Evolutionary conservation across 2,888 invertebrate species (phyloP).

Genomic region (Synanthedon andrenaeformis): DNA sequence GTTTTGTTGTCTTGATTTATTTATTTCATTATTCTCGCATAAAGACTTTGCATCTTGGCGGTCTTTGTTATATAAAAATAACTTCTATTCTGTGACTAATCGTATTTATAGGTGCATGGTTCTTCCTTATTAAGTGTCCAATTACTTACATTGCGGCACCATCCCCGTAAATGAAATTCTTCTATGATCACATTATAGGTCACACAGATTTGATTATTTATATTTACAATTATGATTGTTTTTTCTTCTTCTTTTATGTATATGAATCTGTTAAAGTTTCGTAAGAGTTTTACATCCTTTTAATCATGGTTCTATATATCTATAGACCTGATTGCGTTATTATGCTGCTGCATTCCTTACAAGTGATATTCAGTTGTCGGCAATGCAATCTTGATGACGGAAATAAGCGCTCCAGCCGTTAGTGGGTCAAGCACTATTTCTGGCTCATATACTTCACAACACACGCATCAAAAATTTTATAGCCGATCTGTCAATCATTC

Average conservation of each 20-base stretch:
- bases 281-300: no score
- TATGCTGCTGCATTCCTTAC: no score
- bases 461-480: slow-evolving; percentile 49
- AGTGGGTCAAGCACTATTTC: slow-evolving; percentile 67
- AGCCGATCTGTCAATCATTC: slow-evolving; percentile 24
- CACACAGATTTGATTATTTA: neutral
- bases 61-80: slow-evolving; percentile 7
- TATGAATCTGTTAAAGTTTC: no score
- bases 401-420: slow-evolving; percentile 66
- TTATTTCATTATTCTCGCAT: slow-evolving; percentile 7
- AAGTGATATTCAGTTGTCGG: no score
- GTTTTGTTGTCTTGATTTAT: no score
- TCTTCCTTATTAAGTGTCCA: neutral
- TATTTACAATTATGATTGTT: neutral
- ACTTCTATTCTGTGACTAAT: slow-evolving; percentile 7
- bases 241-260: no score
- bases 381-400: slow-evolving; percentile 54
- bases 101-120: neutral
- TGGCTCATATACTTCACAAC: slow-evolving; percentile 47
- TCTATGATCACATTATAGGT: neutral
- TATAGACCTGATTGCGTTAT: no score
- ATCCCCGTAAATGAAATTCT: neutral
- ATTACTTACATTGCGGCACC: no score
- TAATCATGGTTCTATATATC: no score
- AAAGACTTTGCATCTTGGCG: slow-evolving; percentile 17